Percentiles rank a stretch among this genome's conserved stretches.
phyloP scores from a whole-genome alignment of 2,797 vertebrate species.

The Dryobates pubescens region DNA sequence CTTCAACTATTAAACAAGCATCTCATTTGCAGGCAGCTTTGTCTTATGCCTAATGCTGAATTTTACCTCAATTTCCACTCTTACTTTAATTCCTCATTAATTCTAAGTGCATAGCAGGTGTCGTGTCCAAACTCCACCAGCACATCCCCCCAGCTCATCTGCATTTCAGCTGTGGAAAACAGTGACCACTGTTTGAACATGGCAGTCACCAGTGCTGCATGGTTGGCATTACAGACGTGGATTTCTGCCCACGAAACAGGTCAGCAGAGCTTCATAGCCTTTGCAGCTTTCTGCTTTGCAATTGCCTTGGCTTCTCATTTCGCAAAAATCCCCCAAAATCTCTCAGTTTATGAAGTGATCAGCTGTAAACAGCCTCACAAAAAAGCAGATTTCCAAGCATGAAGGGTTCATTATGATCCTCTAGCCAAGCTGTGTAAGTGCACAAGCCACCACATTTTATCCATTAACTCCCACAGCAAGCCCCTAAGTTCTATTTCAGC shows the following conservation, averaged over 20 bases:
- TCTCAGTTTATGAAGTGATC: not conserved
- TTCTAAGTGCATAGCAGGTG: not conserved
- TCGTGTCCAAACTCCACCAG: not conserved
- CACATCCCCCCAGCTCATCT: too few species aligned
- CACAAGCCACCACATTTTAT: not conserved
- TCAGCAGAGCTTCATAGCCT: not conserved
- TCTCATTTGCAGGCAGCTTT: not conserved
- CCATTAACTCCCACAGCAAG: slow-evolving; percentile 20
- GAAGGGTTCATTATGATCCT: not conserved
- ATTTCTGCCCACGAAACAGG: not conserved
- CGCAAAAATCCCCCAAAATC: not conserved
- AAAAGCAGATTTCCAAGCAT: not conserved
- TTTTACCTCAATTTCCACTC: not conserved
- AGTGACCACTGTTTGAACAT: not conserved
- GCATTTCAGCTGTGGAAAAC: not conserved
- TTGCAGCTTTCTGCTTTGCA: not conserved
- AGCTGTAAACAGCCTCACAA: not conserved
- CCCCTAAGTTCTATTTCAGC: not conserved
- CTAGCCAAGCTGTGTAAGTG: not conserved
- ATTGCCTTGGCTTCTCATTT: not conserved
- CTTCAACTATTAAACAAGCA: slow-evolving; percentile 40
- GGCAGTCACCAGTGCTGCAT: not conserved
- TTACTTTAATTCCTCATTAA: not conserved
- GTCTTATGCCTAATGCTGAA: not conserved
- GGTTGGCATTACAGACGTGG: not conserved